Conservation (phyloP, 2,888 invertebrate genomes). For the Allophyes oxyacanthae region DNA sequence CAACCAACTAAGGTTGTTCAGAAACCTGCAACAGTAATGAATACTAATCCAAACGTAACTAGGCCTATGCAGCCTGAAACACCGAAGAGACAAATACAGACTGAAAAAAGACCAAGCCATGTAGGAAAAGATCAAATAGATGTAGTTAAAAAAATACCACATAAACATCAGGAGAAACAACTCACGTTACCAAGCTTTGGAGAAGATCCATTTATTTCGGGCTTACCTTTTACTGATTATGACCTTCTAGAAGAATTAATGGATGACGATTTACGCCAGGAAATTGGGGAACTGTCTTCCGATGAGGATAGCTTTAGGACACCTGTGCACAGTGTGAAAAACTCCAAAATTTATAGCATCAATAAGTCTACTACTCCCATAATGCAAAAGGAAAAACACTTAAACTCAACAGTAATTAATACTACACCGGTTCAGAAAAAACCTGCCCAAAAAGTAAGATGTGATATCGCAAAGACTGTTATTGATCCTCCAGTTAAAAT, state of each 20-base stretch:
- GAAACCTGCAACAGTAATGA: slow-evolving; percentile 14
- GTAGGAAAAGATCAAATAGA: slow-evolving; percentile 17
- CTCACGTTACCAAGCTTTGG: slow-evolving; percentile 51
- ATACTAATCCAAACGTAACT: slow-evolving; percentile 13
- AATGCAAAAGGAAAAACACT: slow-evolving; percentile 25
- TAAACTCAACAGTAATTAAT: slow-evolving; percentile 15
- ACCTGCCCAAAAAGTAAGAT: slow-evolving; percentile 12
- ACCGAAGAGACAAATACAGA: slow-evolving; percentile 21
- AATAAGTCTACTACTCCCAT: slow-evolving; percentile 31
- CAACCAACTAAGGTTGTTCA: slow-evolving; percentile 9
- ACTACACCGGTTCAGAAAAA: slow-evolving; percentile 17
- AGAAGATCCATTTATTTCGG: slow-evolving; percentile 75
- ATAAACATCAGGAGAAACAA: slow-evolving; percentile 55
- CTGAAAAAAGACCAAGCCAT: slow-evolving; percentile 25
- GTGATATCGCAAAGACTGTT: slow-evolving; percentile 16
- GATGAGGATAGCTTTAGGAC: slow-evolving; percentile 72
- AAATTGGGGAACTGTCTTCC: slow-evolving; percentile 82
- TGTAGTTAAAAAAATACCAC: slow-evolving; percentile 31
- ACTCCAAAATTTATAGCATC: slow-evolving; percentile 37
- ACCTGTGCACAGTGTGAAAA: slow-evolving; percentile 50
- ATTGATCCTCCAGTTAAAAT: slow-evolving; percentile 10
- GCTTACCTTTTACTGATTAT: slow-evolving; percentile 79
- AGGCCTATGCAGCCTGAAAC: slow-evolving; percentile 14
- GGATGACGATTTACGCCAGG: slow-evolving; percentile 81
- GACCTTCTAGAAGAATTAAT: slow-evolving; percentile 83